Base-by-base conservation (phyloP, 2,113 vertebrate genomes). In the Cottus gobio region DNA sequence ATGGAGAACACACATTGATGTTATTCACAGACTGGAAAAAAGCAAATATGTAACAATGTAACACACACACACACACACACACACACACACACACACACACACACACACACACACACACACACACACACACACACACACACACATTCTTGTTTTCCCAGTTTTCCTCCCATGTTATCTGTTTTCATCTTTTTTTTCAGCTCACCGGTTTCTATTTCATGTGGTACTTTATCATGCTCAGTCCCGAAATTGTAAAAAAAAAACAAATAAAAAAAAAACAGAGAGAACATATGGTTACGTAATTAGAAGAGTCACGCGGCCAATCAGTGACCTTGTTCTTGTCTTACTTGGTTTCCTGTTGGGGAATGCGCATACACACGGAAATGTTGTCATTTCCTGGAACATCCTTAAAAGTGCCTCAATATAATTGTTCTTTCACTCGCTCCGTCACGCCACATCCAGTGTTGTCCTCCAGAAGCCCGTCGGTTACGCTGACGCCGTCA, bases 321-420 rank as follows among this genome's bases (percentile, higher is more conserved):
- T 93, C 71, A 24, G 58, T 91, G 85, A 80, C 31, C 56, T 77
- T 81, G 83, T 88, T 91, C 77, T 62, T 39, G 73, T 91, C 88
- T 87, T 87, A 79, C 42, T 79, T 70, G 66, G 81, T 90, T 91
- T 85, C 75, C 85, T 80, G 58, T 82, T 77, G 52, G 78, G 79
- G 87, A 80, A 85, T 28, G 88, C 66, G 24, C 81, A 76, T 67
- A 82, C 77, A 73, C 71, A 77, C 16, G 83, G 90, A 89, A 87
- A 92, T 93, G 93, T 82, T 89, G 78, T 79, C 61, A 84, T 93
- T 94, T 93, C 92, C 92, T 80, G 72, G 34, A 86, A 90, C 91
- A 93, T 95, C 91, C 89, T 93, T 93, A 92, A 93, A 95, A 95
- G 94, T 95, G 94, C 94, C 95, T 95, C 92, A 85, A 93, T 93